Percentiles rank a stretch among this genome's conserved stretches.
These are phyloP conservation scores for Torymus tubicola DNA, from an alignment of 2,888 invertebrate species.

Conservation along the genomic window DNA sequence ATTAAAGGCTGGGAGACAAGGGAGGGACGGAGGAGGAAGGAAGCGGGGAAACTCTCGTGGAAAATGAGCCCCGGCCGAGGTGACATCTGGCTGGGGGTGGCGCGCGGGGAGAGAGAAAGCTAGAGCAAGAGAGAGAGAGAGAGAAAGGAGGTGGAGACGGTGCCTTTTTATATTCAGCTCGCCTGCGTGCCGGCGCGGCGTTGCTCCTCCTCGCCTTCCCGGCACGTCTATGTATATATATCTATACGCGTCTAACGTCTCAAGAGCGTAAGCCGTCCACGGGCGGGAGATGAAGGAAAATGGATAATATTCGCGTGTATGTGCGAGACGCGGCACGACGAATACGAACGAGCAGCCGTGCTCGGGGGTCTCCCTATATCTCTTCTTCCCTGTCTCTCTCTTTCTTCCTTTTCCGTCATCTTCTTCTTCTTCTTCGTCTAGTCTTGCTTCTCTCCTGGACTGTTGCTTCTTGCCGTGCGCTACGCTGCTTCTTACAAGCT, in stretches of 20 bases:
- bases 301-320: slow-evolving; percentile 65
- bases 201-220: slow-evolving; percentile 30
- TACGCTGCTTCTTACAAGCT: slow-evolving; percentile 31
- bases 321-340: slow-evolving; percentile 62
- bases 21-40: background rate
- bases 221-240: background rate
- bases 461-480: slow-evolving; percentile 14
- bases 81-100: slow-evolving; percentile 64
- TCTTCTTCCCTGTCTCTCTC: slow-evolving; percentile 29
- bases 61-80: slow-evolving; percentile 59
- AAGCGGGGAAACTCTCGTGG: slow-evolving; percentile 58
- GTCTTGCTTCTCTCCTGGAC: slow-evolving; percentile 14
- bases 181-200: slow-evolving; percentile 56
- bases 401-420: slow-evolving; percentile 22
- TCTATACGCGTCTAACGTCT: slow-evolving; percentile 54
- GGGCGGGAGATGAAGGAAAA: slow-evolving; percentile 61
- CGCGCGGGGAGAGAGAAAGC: no score
- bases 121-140: no score
- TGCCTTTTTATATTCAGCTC: slow-evolving; percentile 66
- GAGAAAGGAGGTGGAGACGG: slow-evolving; percentile 13
- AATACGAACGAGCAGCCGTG: slow-evolving; percentile 62
- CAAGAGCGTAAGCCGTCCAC: slow-evolving; percentile 60
- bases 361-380: slow-evolving; percentile 28
- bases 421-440: slow-evolving; percentile 15
- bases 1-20: slow-evolving; percentile 56